A percentile compares a stretch with the other conserved stretches of the same genome.
Evolutionary conservation across 2,797 vertebrate species (phyloP).

Genomic region (Hippoglossus hippoglossus): DNA sequence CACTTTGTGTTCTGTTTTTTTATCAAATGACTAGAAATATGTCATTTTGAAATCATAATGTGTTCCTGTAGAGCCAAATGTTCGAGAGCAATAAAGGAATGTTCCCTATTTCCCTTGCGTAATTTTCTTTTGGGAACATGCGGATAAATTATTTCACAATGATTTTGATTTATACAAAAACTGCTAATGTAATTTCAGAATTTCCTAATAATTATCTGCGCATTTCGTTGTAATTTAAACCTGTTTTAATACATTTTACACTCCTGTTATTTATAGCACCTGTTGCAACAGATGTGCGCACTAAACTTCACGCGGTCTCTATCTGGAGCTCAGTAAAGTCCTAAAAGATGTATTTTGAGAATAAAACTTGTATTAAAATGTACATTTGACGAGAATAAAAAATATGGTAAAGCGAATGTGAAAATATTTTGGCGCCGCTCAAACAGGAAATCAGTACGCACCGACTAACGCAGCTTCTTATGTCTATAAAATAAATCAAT

Average conservation of each 20-base stretch:
- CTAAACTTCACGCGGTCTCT: constrained; percentile 8
- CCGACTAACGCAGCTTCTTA: background rate
- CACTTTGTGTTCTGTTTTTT: background rate
- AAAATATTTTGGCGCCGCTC: constrained; percentile 14
- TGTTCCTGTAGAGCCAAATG: background rate
- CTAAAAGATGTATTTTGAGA: background rate
- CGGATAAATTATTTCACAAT: constrained; percentile 34
- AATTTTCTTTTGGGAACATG: constrained; percentile 50
- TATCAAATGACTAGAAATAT: background rate
- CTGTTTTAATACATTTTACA: constrained; percentile 34
- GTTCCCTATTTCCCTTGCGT: constrained; percentile 64
- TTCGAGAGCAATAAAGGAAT: constrained; percentile 47
- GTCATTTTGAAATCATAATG: background rate
- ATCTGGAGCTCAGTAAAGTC: background rate
- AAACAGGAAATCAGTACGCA: constrained; percentile 60
- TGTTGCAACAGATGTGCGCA: constrained; percentile 74
- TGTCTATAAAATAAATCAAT: background rate
- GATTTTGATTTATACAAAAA: background rate
- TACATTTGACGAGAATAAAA: background rate
- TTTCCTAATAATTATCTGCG: background rate
- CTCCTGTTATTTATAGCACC: constrained; percentile 57
- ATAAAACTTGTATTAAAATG: background rate
- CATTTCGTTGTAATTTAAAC: constrained; percentile 1
- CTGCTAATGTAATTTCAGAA: background rate
- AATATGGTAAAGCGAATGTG: constrained; percentile 2